Evolutionary conservation across 2,888 invertebrate species (phyloP).

Genomic region (Dichetophora obliterata): DNA sequence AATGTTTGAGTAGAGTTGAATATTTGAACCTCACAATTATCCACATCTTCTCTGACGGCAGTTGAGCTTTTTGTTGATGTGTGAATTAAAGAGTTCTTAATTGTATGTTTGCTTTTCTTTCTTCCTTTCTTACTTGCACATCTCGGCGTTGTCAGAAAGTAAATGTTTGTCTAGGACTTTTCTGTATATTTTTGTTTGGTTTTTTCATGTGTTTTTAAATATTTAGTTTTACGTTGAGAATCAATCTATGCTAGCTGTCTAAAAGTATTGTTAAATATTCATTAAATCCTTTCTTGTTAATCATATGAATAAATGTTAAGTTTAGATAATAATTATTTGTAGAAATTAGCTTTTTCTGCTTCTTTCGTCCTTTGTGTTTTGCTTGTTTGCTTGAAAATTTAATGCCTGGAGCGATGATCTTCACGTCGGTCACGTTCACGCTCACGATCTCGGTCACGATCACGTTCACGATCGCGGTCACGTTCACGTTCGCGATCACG

Average conservation of each 20-base stretch:
- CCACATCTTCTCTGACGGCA: neutral
- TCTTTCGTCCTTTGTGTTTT: constrained; percentile 40
- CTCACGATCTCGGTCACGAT: constrained; percentile 76
- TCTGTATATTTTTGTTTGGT: constrained; percentile 21
- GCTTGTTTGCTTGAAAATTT: constrained; percentile 50
- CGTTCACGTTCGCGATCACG: constrained; percentile 77
- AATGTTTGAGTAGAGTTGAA: neutral
- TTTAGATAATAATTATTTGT: constrained; percentile 34
- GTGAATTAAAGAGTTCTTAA: neutral
- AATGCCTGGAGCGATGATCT: constrained; percentile 81
- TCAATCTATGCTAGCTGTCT: constrained; percentile 33
- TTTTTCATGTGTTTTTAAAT: constrained; percentile 21
- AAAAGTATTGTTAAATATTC: constrained; percentile 37
- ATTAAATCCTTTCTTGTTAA: constrained; percentile 31
- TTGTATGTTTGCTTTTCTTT: neutral
- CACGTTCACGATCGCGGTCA: constrained; percentile 76
- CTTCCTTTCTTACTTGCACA: neutral
- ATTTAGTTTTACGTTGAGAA: constrained; percentile 1
- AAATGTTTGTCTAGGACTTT: constrained; percentile 6
- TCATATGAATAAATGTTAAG: constrained; percentile 34
- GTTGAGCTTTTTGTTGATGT: neutral
- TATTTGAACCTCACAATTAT: neutral
- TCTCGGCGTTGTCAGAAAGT: constrained; percentile 35
- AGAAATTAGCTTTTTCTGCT: constrained; percentile 47
- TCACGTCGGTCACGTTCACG: constrained; percentile 77